Percentiles rank a stretch among this genome's conserved stretches.
phyloP scores from a whole-genome alignment of 2,113 vertebrate genomes.

The Poeciliopsis prolifica region DNA sequence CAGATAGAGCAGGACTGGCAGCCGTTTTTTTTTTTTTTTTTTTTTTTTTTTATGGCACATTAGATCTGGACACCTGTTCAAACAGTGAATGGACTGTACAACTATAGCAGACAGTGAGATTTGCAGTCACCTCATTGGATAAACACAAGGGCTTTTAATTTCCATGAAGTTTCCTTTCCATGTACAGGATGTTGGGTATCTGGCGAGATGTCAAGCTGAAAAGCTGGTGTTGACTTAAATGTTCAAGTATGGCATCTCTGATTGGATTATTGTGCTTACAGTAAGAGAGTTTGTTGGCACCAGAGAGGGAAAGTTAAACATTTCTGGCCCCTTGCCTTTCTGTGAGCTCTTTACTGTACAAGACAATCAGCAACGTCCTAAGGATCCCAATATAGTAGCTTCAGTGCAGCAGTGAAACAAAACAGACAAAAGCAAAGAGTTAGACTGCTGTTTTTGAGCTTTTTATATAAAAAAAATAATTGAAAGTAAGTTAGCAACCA shows the following conservation, averaged over 20 bases:
- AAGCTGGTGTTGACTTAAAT: conserved; percentile 13
- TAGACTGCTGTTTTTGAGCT: background rate
- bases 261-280: conserved; percentile 58
- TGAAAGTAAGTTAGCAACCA: no score
- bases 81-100: conserved; percentile 30
- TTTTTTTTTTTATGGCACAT: conserved; percentile 5
- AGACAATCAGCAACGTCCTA: conserved; percentile 38
- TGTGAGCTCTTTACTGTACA: conserved; percentile 51
- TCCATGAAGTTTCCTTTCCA: conserved; percentile 27
- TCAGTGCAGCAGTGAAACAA: conserved; percentile 2
- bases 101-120: background rate
- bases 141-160: conserved; percentile 35
- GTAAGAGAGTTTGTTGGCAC: conserved; percentile 47
- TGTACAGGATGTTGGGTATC: conserved; percentile 28
- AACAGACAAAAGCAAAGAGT: background rate
- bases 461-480: background rate
- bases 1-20: background rate
- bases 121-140: conserved; percentile 22
- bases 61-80: conserved; percentile 37
- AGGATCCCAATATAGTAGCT: conserved; percentile 29
- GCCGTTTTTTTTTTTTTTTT: conserved; percentile 16
- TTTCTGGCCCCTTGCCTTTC: conserved; percentile 37
- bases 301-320: conserved; percentile 28
- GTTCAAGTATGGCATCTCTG: conserved; percentile 33
- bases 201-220: conserved; percentile 22